These are phyloP conservation scores for Hypotaenidia philippensis DNA, from an alignment of 2,797 vertebrate species.

Conservation along the genomic window DNA sequence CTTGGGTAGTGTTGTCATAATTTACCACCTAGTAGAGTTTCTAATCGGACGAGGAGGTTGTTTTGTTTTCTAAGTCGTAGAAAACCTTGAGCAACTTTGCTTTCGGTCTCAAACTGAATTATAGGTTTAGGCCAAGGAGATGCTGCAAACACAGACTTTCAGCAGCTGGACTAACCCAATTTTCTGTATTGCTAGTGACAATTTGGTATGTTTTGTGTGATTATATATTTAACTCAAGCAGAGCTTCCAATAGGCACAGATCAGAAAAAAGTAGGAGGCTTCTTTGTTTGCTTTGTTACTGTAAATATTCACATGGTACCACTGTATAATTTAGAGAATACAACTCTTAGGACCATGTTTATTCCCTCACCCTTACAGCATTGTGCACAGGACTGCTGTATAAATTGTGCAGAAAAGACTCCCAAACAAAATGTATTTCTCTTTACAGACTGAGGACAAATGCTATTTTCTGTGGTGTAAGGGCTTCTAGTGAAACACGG, in stretches of 20 bases:
- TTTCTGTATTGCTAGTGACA: neutral
- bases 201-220: neutral
- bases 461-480: neutral
- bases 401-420: neutral
- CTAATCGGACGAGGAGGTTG: neutral
- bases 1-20: neutral
- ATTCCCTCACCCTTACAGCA: neutral
- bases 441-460: neutral
- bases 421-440: neutral
- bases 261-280: neutral
- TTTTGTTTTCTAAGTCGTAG: neutral
- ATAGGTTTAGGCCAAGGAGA: neutral
- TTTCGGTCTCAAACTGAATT: neutral
- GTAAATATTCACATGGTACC: neutral
- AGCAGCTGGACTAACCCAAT: neutral
- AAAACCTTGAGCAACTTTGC: neutral
- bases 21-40: neutral
- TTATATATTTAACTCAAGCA: neutral
- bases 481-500: neutral
- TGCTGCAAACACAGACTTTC: neutral
- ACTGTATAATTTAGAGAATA: neutral
- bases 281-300: slow-evolving; percentile 24
- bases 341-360: neutral
- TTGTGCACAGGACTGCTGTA: neutral
- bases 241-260: neutral